Evolutionary conservation across 2,888 invertebrate species (phyloP), one percentile per base, ranked within the genome.

Genomic region (Ochropleura leucogaster): DNA sequence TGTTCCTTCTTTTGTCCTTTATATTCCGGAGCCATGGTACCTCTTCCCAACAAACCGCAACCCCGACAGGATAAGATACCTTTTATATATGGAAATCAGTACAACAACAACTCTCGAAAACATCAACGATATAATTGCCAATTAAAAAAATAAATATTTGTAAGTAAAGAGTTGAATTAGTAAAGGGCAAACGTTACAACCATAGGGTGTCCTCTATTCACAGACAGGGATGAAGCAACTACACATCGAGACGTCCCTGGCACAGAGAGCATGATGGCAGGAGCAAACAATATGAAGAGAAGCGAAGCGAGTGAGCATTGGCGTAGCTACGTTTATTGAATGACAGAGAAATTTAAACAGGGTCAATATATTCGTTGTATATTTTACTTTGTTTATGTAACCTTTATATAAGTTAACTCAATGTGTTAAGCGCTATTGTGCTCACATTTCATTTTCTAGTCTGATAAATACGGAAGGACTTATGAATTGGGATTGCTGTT

Each of bases 281-380:
- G 79, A 87, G 85, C 89, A 89, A 89, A 89, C 88, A 90, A 90
- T 86, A 90, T 88, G 90, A 87, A 88, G 88, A 87, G 82, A 93
- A 93, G 93, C 93, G 85, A 93, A 93, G 92, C 92, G 89, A 89
- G 92, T 90, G 90, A 91, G 85, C 80, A 86, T 86, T 85, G 89
- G 89, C 90, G 88, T 84, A 89, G 84, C 82, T 86, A 85, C 72
- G 77, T 78, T 62, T 62, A 20, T 42, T 55, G 20, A 51, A 5
- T 77, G 51, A 65, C 7, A 14, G n/a, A 74, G 18, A 59, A 42
- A 40, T 16, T 30, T 30, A 30, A 30, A 30, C 30, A 30, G 30
- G 1, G 1, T 30, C 30, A 30, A 30, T 30, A 1, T 30, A 30
- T 30, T 30, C 30, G 30, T 30, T 3, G 30, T 30, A 30, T 30